Evolutionary conservation across 2,888 invertebrate genomes (phyloP), one percentile per base, ranked within the genome.

Genomic region (Temnothorax rugatulus): DNA sequence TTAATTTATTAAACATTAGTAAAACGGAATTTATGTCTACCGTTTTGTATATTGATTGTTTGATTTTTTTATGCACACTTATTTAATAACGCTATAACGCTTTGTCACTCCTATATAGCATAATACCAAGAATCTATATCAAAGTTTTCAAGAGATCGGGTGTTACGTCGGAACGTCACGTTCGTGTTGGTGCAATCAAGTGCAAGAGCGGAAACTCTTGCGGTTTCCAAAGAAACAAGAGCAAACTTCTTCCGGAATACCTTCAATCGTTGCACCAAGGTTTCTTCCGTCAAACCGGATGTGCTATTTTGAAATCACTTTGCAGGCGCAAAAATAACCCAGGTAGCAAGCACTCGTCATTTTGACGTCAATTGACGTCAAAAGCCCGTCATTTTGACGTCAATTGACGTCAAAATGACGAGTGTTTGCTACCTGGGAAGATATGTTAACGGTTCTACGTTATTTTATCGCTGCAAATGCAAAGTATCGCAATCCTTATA

Each of bases 181-280:
- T 71, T 85, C 82, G 34, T 86, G 44, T 61, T 54, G 54, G 54
- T 66, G 47, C 64, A 73, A 88, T 73, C 74, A 57, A 82, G 69
- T 85, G 66, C 73, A 61, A 66, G 63, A 85, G 68, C 82, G 86
- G 82, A 87, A 88, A 85, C 83, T 64, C 18, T 61, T 71, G 75
- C 68, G 52, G 71, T 59, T 82, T 41, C 13, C 57, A 61, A 81
- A 64, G 82, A 83, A 86, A 84, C 9, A 29, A 77, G 50, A 75
- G 21, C 71, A 81, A 84, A 81, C 59, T 44, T 57, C 68, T 71
- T 79, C 44, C 57, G 44, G 41, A 47, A 44, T 25, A 59, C n/a
- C 29, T 66, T 4, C 44, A 29, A 25, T 47, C 18, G 13, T 34
- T 44, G 21, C 63, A 44, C 29, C 59, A 38, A 50, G 21, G 18